Conservation (phyloP, 2,888 invertebrate genomes). For the Eupithecia vulgata region DNA sequence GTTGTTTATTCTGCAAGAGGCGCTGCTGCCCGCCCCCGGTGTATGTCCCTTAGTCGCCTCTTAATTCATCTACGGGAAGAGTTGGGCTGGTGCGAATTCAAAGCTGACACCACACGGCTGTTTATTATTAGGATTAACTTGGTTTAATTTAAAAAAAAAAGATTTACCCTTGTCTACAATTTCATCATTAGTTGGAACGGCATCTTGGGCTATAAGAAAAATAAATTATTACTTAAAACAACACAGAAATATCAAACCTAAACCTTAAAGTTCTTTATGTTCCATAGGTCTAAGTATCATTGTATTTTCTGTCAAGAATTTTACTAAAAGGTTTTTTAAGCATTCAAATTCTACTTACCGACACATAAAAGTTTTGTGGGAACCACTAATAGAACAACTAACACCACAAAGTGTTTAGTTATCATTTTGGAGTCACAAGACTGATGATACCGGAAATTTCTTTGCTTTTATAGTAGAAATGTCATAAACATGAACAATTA, state of each 20-base stretch:
- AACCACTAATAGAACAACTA: conserved; percentile 43
- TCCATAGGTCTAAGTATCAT: neutral
- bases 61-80: too few relatives aligned
- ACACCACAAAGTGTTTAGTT: conserved; percentile 30
- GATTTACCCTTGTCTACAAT: neutral
- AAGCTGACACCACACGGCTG: too few relatives aligned
- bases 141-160: neutral
- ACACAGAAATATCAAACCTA: neutral
- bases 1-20: too few relatives aligned
- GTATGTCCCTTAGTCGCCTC: too few relatives aligned
- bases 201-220: conserved; percentile 5
- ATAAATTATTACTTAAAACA: neutral
- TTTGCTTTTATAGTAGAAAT: conserved; percentile 44
- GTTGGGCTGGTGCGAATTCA: too few relatives aligned
- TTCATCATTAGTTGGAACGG: neutral
- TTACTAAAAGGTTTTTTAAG: neutral
- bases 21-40: too few relatives aligned
- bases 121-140: neutral
- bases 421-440: conserved; percentile 45
- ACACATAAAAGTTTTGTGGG: conserved; percentile 35
- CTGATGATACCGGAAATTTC: conserved; percentile 27
- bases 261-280: neutral
- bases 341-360: neutral
- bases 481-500: conserved; percentile 38
- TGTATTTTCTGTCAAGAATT: neutral